Evolutionary conservation across 2,888 invertebrate genomes (phyloP).

Genomic region (Cheilosia grossa): DNA sequence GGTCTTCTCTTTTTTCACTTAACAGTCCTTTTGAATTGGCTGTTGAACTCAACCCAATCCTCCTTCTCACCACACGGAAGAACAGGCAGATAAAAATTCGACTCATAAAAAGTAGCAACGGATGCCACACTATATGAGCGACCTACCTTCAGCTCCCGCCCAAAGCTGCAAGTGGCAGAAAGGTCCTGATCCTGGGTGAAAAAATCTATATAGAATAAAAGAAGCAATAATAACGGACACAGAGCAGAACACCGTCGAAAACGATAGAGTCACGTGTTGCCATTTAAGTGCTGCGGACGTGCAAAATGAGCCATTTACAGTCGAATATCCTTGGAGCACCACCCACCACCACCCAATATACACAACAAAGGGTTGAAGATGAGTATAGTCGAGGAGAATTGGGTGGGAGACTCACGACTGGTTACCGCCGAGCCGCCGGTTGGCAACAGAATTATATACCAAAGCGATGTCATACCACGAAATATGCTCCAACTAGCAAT

Average conservation of each 20-base stretch:
- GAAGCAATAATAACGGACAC: constrained; percentile 75
- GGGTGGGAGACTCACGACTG: constrained; percentile 21
- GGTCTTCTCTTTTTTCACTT: constrained; percentile 44
- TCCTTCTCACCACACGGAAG: constrained; percentile 8
- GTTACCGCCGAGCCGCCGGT: constrained; percentile 25
- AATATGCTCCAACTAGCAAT: constrained; percentile 72
- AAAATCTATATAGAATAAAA: constrained; percentile 75
- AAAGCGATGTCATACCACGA: constrained; percentile 72
- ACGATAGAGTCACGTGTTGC: constrained; percentile 81
- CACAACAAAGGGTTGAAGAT: constrained; percentile 62
- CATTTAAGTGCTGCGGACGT: constrained; percentile 82
- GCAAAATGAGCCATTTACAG: constrained; percentile 79
- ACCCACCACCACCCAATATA: neutral
- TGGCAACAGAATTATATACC: constrained; percentile 57
- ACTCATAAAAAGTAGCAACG: constrained; percentile 64
- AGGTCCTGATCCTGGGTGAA: constrained; percentile 46
- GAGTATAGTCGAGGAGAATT: neutral
- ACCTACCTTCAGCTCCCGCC: constrained; percentile 51
- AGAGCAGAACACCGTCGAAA: constrained; percentile 66
- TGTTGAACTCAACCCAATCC: constrained; percentile 38
- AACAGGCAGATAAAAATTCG: constrained; percentile 34
- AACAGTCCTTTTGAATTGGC: constrained; percentile 68
- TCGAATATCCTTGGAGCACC: constrained; percentile 58
- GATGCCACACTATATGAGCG: constrained; percentile 32
- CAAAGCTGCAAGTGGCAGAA: constrained; percentile 51